Percentiles rank a stretch among this genome's conserved stretches.
These are phyloP conservation scores for Cuculus canorus DNA, from an alignment of 2,797 vertebrate genomes.

Conservation along the genomic window DNA sequence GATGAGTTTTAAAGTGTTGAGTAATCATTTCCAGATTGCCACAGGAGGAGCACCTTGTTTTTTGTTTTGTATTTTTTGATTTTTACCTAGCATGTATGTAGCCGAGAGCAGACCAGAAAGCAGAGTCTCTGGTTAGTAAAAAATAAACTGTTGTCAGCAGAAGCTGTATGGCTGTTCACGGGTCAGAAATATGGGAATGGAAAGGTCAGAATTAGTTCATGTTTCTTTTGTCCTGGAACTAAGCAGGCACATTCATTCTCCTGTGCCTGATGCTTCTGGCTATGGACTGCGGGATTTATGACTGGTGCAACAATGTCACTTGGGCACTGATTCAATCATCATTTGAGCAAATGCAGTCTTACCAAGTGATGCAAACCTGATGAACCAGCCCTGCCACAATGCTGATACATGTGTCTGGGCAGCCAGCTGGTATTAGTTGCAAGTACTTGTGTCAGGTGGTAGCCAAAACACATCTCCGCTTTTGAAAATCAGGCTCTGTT, in stretches of 20 bases:
- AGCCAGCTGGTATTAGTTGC: slow-evolving; percentile 15
- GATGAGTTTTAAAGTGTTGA: not conserved
- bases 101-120: not conserved
- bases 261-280: not conserved
- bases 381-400: not conserved
- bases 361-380: not conserved
- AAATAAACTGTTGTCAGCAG: not conserved
- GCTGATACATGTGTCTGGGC: not conserved
- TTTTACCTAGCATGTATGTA: not conserved
- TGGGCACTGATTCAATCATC: slow-evolving; percentile 9
- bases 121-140: not conserved
- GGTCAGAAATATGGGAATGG: not conserved
- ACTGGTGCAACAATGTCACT: slow-evolving; percentile 31
- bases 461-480: slow-evolving; percentile 17
- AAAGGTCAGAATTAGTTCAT: not conserved
- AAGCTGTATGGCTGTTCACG: not conserved
- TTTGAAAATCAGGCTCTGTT: slow-evolving; percentile 21
- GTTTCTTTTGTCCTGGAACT: slow-evolving; percentile 16
- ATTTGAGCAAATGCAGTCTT: not conserved
- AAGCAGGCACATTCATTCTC: not conserved
- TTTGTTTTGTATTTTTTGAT: not conserved
- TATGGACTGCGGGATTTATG: not conserved
- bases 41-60: not conserved
- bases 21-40: not conserved
- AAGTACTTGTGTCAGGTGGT: slow-evolving; percentile 1